phyloP scores from a whole-genome alignment of 2,797 vertebrate species.

The Poecilia wingei region DNA sequence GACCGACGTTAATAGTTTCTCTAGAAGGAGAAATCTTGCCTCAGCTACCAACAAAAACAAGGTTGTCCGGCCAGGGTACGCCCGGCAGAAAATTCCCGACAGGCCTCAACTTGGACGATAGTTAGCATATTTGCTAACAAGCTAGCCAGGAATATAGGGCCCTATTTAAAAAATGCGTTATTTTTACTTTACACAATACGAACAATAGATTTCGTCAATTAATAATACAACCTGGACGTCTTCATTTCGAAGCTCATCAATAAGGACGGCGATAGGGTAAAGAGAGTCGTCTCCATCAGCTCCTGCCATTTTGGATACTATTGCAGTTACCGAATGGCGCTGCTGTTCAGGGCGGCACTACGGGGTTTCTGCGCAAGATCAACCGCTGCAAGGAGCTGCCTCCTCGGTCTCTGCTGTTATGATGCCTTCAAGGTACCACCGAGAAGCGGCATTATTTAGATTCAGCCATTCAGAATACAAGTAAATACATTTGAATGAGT shows the following conservation, averaged over 20 bases:
- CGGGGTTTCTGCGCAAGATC: conserved; percentile 75
- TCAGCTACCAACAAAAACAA: not conserved
- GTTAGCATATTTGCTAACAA: conserved; percentile 39
- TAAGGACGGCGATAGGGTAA: conserved; percentile 89
- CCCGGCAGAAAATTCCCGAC: conserved; percentile 29
- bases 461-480: not conserved
- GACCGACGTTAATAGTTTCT: accelerated
- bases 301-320: conserved; percentile 86
- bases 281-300: conserved; percentile 89
- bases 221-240: conserved; percentile 83
- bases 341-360: conserved; percentile 60
- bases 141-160: conserved; percentile 5
- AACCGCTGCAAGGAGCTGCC: conserved; percentile 58
- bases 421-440: conserved; percentile 28
- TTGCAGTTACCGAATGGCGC: conserved; percentile 72
- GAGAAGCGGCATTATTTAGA: not conserved
- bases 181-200: not conserved
- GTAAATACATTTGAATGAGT: not conserved
- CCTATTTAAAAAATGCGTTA: not conserved
- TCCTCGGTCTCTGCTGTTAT: not conserved
- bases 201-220: accelerated
- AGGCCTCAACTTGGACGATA: conserved; percentile 46
- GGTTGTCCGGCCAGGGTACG: conserved; percentile 44
- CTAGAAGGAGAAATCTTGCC: accelerated
- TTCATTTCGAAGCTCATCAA: conserved; percentile 88